Evolutionary conservation across 2,888 invertebrate species (phyloP).

Genomic region (Fabriciana adippe): DNA sequence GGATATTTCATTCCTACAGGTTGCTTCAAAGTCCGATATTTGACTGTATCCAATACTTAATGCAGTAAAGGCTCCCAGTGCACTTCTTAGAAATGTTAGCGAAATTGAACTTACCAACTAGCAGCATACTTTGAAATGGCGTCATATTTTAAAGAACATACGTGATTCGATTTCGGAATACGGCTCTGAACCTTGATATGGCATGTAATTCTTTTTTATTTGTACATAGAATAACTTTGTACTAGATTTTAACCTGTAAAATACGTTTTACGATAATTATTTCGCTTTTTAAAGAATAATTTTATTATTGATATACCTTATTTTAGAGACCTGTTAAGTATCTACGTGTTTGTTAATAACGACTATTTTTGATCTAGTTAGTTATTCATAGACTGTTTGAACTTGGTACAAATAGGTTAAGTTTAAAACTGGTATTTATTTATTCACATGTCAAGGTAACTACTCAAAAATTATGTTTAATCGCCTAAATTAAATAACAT

Average conservation of each 20-base stretch:
- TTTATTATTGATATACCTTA: too few relatives aligned
- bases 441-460: too few relatives aligned
- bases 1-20: slow-evolving; percentile 8
- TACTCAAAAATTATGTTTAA: too few relatives aligned
- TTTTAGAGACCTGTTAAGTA: too few relatives aligned
- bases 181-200: slow-evolving; percentile 28
- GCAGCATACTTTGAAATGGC: slow-evolving; percentile 57
- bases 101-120: slow-evolving; percentile 66
- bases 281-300: too few relatives aligned
- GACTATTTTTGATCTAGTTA: too few relatives aligned
- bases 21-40: slow-evolving; percentile 15
- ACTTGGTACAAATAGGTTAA: too few relatives aligned
- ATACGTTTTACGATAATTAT: too few relatives aligned
- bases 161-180: slow-evolving; percentile 44
- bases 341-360: too few relatives aligned
- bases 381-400: too few relatives aligned
- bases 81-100: slow-evolving; percentile 59
- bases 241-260: not conserved
- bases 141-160: slow-evolving; percentile 51
- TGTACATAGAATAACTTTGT: not conserved
- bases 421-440: too few relatives aligned
- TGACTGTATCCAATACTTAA: slow-evolving; percentile 29
- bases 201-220: slow-evolving; percentile 27
- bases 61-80: slow-evolving; percentile 41
- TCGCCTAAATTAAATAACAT: too few relatives aligned